These are phyloP conservation scores for Cichladusa arquata DNA, from an alignment of 2,113 vertebrate genomes.

Conservation along the genomic window DNA sequence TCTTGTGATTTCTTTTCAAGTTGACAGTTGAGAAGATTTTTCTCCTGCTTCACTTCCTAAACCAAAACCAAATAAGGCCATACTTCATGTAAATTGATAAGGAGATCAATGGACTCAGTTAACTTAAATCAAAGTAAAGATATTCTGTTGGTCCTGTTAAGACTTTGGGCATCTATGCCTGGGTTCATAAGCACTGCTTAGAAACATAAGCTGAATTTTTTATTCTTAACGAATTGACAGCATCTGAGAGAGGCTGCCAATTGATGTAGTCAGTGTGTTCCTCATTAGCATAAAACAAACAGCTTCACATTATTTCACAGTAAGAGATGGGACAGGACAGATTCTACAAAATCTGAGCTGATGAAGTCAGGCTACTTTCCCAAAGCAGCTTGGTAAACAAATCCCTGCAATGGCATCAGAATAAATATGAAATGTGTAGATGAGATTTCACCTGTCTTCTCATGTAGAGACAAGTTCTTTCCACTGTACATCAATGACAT, in stretches of 20 bases:
- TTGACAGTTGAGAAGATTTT: constrained; percentile 70
- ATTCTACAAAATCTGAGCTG: not conserved
- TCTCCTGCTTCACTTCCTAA: constrained; percentile 83
- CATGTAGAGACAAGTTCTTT: not conserved
- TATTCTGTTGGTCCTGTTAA: not conserved
- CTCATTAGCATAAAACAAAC: not conserved
- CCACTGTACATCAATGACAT: not conserved
- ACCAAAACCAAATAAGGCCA: not conserved
- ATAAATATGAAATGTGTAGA: not conserved
- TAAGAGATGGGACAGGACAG: not conserved
- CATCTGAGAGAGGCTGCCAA: not conserved
- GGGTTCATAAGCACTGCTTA: not conserved
- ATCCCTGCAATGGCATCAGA: not conserved
- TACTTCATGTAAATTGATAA: not conserved
- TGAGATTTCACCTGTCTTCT: not conserved
- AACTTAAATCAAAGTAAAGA: not conserved
- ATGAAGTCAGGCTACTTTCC: not conserved
- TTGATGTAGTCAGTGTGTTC: not conserved
- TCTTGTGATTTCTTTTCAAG: constrained; percentile 76
- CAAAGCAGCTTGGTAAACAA: not conserved
- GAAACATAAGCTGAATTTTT: not conserved
- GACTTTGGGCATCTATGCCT: not conserved
- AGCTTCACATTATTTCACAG: not conserved
- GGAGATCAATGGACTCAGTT: not conserved
- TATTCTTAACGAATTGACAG: not conserved